Conservation (phyloP, 2,113 vertebrate genomes). For the Benitochromis conjunctus region DNA sequence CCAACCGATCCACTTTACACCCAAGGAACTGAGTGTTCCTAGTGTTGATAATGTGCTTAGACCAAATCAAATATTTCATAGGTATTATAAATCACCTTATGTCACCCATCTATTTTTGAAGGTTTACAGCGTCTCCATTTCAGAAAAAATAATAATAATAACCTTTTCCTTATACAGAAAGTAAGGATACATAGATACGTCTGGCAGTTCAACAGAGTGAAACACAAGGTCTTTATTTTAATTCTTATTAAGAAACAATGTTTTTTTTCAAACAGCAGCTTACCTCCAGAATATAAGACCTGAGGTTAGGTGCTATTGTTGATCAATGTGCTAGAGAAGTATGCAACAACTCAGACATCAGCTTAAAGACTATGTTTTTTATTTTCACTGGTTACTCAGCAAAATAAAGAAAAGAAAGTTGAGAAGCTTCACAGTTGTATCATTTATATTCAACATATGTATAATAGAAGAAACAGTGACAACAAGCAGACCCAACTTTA, state of each 20-base stretch:
- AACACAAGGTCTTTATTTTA: neutral
- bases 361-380: neutral
- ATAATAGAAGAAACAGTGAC: neutral
- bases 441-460: neutral
- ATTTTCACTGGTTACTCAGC: neutral
- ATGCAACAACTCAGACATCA: neutral
- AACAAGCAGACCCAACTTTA: neutral
- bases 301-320: fast-evolving
- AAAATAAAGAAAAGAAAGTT: neutral
- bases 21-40: neutral
- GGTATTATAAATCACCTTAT: neutral
- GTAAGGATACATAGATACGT: neutral
- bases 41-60: neutral
- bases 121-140: neutral
- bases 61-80: neutral
- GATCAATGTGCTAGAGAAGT: neutral
- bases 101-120: neutral
- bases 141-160: neutral
- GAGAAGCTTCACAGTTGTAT: neutral
- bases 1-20: neutral
- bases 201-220: neutral
- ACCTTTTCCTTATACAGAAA: neutral
- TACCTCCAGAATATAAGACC: neutral
- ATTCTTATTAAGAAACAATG: neutral
- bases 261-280: neutral